These are phyloP conservation scores for Mormyrus proboscirostris DNA, from an alignment of 2,797 vertebrate genomes.

Conservation along the genomic window DNA sequence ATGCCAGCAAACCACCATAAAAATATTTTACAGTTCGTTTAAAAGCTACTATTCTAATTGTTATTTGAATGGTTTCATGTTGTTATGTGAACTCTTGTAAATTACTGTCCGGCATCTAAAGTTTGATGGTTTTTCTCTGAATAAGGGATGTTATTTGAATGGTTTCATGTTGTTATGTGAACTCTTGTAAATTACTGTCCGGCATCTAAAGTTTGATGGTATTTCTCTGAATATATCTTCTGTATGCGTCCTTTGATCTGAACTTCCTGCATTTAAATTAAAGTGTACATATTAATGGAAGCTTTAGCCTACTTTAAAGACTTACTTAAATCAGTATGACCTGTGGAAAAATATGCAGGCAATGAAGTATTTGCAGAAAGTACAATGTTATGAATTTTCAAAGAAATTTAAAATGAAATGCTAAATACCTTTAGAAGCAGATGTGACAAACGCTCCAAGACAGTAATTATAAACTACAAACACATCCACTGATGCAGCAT, in stretches of 20 bases:
- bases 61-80: background rate
- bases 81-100: background rate
- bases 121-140: background rate
- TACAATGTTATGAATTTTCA: background rate
- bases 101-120: background rate
- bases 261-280: background rate
- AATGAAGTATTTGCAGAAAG: background rate
- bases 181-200: background rate
- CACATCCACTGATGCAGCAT: slow-evolving; percentile 35
- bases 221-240: background rate
- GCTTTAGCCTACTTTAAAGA: background rate
- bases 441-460: slow-evolving; percentile 4
- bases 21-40: background rate
- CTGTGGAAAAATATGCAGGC: background rate
- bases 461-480: slow-evolving; percentile 30
- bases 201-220: background rate
- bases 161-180: background rate
- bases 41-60: background rate
- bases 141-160: too few species aligned
- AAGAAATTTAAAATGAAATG: background rate
- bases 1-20: background rate
- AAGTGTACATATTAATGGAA: background rate
- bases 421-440: background rate
- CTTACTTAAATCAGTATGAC: background rate
- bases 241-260: background rate